phyloP scores from a whole-genome alignment of 2,113 vertebrate species.

The Marmota flaviventris region DNA sequence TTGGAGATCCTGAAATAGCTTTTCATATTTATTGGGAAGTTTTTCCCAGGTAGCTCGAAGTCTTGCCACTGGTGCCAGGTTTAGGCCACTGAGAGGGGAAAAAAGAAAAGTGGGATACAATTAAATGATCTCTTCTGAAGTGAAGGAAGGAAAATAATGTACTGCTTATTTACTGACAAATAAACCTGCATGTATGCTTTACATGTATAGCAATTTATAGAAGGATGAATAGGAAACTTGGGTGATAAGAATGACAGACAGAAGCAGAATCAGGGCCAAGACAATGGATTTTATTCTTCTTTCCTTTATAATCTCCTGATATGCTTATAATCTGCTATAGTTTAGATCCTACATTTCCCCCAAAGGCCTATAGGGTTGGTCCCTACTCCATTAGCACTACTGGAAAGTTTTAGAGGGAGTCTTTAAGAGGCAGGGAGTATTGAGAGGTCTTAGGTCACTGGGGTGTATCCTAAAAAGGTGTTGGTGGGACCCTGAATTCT shows the following conservation, averaged over 20 bases:
- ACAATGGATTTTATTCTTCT: neutral
- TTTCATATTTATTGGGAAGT: constrained; percentile 98
- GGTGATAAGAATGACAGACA: neutral
- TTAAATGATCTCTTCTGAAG: neutral
- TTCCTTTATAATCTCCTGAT: neutral
- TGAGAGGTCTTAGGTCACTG: neutral
- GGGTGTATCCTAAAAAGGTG: neutral
- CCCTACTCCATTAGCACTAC: neutral
- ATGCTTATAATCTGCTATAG: neutral
- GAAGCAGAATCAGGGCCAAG: neutral
- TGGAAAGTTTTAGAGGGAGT: neutral
- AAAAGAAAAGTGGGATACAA: neutral
- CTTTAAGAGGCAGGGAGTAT: neutral
- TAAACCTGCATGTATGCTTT: neutral
- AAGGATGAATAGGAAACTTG: neutral
- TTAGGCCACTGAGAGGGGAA: constrained; percentile 92
- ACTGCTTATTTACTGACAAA: neutral
- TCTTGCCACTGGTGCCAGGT: constrained; percentile 97
- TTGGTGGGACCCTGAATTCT: neutral
- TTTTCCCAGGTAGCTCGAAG: constrained; percentile 99
- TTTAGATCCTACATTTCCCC: neutral
- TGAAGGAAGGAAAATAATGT: neutral
- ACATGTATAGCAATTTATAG: neutral
- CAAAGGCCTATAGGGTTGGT: neutral
- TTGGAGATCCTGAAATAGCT: constrained; percentile 98